Evolutionary conservation across 1,140 invertebrate species (phyloP).

Genomic region (Drosophila punjabiensis): DNA sequence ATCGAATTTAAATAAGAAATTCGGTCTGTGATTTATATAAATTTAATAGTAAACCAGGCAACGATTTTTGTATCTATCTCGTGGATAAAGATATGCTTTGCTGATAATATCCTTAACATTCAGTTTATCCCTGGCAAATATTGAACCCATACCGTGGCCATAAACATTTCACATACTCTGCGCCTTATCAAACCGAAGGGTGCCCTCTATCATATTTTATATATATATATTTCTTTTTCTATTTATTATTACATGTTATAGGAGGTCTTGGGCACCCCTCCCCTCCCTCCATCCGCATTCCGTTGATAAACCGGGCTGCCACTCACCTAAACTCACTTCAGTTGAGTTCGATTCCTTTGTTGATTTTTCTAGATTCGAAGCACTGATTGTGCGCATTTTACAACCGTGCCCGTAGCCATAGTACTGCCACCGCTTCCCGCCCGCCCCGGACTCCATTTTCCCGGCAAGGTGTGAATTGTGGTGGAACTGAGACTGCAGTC

Average conservation of each 20-base stretch:
- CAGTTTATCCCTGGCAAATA: constrained; percentile 54
- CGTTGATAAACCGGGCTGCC: constrained; percentile 53
- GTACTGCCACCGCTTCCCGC: background rate
- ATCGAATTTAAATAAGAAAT: constrained; percentile 11
- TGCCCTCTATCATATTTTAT: constrained; percentile 36
- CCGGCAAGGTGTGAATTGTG: constrained; percentile 69
- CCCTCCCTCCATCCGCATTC: constrained; percentile 26
- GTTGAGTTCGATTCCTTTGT: constrained; percentile 73
- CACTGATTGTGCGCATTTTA: constrained; percentile 80
- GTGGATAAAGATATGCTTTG: background rate
- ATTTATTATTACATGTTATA: constrained; percentile 66
- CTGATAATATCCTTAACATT: constrained; percentile 30
- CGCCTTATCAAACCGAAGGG: constrained; percentile 16
- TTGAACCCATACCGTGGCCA: constrained; percentile 11
- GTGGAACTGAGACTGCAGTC: constrained; percentile 24
- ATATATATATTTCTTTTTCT: constrained; percentile 24
- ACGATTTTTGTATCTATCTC: background rate
- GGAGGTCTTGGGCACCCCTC: constrained; percentile 26
- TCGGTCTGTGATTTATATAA: background rate
- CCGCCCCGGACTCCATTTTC: background rate
- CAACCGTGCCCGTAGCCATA: constrained; percentile 53
- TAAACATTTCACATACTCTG: constrained; percentile 16
- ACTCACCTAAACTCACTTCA: constrained; percentile 58
- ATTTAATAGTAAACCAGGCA: background rate
- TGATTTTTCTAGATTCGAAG: constrained; percentile 82